A percentile compares a stretch with the other conserved stretches of the same genome.
Conservation (phyloP, 1,140 invertebrate genomes). For the Holcopasites calliopsidis region DNA sequence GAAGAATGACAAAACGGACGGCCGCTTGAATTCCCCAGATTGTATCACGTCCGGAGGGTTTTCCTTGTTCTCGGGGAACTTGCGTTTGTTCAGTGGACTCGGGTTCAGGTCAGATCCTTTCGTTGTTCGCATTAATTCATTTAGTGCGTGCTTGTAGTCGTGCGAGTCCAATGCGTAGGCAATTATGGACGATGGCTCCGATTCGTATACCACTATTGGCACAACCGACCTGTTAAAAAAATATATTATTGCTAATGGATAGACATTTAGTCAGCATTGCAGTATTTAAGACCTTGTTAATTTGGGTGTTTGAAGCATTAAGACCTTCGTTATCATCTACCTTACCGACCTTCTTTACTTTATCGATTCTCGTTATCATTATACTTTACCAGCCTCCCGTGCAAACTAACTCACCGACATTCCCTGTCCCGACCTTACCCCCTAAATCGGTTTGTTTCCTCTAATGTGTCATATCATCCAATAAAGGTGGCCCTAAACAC, state of each 20-base stretch:
- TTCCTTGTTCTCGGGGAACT: constrained; percentile 76
- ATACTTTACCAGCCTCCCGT: too few species aligned
- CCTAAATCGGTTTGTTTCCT: too few species aligned
- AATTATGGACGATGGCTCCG: constrained; percentile 94
- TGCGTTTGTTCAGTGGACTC: constrained; percentile 79
- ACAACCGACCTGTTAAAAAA: constrained; percentile 79
- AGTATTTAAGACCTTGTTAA: too few species aligned
- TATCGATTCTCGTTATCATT: too few species aligned
- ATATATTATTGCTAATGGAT: too few species aligned
- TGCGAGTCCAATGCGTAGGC: constrained; percentile 89
- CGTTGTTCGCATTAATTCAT: constrained; percentile 76
- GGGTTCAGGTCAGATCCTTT: constrained; percentile 72
- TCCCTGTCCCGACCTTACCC: too few species aligned
- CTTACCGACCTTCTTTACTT: too few species aligned
- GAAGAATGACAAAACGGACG: constrained; percentile 79
- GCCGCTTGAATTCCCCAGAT: constrained; percentile 75
- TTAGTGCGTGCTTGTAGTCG: constrained; percentile 85
- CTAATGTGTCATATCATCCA: too few species aligned
- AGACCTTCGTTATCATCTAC: too few species aligned
- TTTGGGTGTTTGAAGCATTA: not conserved
- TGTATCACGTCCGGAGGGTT: constrained; percentile 70
- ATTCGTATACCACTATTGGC: constrained; percentile 90
- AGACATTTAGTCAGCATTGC: too few species aligned
- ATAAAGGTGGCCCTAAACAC: too few species aligned
- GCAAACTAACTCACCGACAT: too few species aligned